These are phyloP conservation scores for Caenorhabditis japonica DNA, from an alignment of 2,888 invertebrate genomes.

Conservation along the genomic window DNA sequence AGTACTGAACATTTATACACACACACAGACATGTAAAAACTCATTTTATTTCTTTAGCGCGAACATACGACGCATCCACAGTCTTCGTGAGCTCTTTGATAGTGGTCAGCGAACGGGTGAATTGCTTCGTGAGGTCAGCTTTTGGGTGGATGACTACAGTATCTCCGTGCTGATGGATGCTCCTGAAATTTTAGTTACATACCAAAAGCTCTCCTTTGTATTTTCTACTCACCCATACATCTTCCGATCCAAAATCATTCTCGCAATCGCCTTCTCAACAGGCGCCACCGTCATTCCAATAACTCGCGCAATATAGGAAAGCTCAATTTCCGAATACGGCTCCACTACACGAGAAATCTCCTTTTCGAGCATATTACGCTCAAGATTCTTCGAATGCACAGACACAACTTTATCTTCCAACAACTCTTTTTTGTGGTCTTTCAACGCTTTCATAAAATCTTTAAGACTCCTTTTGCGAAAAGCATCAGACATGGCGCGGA, in stretches of 20 bases:
- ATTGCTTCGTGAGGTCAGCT: slow-evolving; percentile 15
- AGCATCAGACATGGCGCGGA: slow-evolving; percentile 95
- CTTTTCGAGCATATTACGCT: slow-evolving; percentile 98
- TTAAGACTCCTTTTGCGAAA: slow-evolving; percentile 94
- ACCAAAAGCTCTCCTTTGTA: not conserved
- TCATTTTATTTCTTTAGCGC: slow-evolving; percentile 82
- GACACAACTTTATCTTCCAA: slow-evolving; percentile 85
- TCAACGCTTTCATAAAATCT: slow-evolving; percentile 88
- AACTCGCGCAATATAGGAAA: slow-evolving; percentile 71
- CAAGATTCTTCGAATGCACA: slow-evolving; percentile 95
- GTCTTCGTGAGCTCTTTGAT: slow-evolving; percentile 80
- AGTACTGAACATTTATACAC: not conserved
- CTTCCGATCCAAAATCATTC: slow-evolving; percentile 99
- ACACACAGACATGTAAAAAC: not conserved
- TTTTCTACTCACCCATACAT: slow-evolving; percentile 82
- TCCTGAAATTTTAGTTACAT: slow-evolving; percentile 75
- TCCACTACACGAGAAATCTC: slow-evolving; percentile 98
- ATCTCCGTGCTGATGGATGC: slow-evolving; percentile 95
- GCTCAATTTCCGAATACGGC: slow-evolving; percentile 94
- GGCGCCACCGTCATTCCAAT: slow-evolving; percentile 79
- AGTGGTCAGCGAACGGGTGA: slow-evolving; percentile 31
- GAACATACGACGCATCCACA: slow-evolving; percentile 97
- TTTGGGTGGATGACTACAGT: slow-evolving; percentile 89
- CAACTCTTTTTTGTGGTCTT: slow-evolving; percentile 79
- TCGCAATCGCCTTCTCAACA: slow-evolving; percentile 98